phyloP scores from a whole-genome alignment of 1,140 invertebrate species.

The Calephelis virginiensis region DNA sequence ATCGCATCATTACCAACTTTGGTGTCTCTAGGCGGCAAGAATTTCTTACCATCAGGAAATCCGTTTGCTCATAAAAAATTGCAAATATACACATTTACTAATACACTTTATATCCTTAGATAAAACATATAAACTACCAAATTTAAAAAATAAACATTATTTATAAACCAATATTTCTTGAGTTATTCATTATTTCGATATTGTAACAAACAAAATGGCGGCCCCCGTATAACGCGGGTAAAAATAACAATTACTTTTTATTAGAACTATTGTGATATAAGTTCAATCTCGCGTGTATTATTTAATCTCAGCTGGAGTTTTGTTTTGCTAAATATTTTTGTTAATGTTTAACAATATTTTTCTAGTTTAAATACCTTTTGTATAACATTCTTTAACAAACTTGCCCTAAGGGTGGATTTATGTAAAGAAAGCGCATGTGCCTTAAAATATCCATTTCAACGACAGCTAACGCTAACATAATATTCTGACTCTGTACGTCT shows the following conservation, averaged over 20 bases:
- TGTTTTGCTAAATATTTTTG: constrained; percentile 40
- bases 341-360: constrained; percentile 17
- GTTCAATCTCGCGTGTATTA: constrained; percentile 29
- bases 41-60: no score
- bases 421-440: no score
- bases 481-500: no score
- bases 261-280: constrained; percentile 33
- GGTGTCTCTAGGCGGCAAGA: no score
- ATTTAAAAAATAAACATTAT: not conserved
- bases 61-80: no score
- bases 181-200: not conserved
- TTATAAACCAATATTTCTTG: not conserved
- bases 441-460: no score
- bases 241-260: constrained; percentile 32
- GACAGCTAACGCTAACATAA: no score
- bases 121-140: no score
- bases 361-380: constrained; percentile 13
- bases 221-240: constrained; percentile 7
- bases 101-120: no score
- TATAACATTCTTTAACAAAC: not conserved
- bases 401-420: not conserved
- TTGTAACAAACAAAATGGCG: constrained; percentile 7
- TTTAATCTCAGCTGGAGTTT: constrained; percentile 40
- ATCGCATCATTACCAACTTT: no score
- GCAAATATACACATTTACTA: no score